These are phyloP conservation scores for Chalcis sispes DNA, from an alignment of 2,888 invertebrate species.

Conservation along the genomic window DNA sequence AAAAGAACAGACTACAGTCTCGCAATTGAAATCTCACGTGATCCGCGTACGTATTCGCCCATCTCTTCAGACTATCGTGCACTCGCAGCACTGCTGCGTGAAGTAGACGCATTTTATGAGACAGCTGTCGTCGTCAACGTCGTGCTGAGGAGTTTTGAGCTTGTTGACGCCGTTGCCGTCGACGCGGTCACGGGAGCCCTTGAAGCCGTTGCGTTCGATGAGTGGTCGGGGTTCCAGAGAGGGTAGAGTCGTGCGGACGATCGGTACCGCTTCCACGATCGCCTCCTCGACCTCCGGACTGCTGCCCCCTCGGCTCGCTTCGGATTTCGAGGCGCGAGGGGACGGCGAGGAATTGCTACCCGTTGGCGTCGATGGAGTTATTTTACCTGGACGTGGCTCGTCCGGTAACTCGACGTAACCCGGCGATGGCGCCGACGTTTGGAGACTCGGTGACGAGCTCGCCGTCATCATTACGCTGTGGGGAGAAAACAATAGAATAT, in stretches of 20 bases:
- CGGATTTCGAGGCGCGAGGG: slow-evolving; percentile 25
- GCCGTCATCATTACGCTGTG: slow-evolving; percentile 72
- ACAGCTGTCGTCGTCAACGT: slow-evolving; percentile 79
- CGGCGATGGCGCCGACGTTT: slow-evolving; percentile 64
- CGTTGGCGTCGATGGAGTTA: slow-evolving; percentile 60
- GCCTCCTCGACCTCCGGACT: slow-evolving; percentile 58
- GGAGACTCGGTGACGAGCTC: slow-evolving; percentile 67
- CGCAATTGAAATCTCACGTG: too few relatives aligned
- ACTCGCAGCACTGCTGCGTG: slow-evolving; percentile 82
- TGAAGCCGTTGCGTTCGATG: slow-evolving; percentile 67
- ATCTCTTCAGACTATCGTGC: slow-evolving; percentile 77
- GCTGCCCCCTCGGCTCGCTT: slow-evolving; percentile 32
- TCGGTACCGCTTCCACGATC: slow-evolving; percentile 68
- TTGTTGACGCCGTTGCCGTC: slow-evolving; percentile 41
- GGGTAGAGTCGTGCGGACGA: slow-evolving; percentile 64
- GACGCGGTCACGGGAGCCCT: slow-evolving; percentile 57
- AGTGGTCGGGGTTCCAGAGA: slow-evolving; percentile 67
- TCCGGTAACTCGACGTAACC: slow-evolving; percentile 68
- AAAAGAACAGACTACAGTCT: too few relatives aligned
- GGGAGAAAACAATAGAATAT: slow-evolving; percentile 35
- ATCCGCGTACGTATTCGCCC: too few relatives aligned
- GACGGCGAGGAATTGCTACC: slow-evolving; percentile 47
- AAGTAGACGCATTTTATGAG: slow-evolving; percentile 81
- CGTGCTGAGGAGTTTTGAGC: slow-evolving; percentile 67
- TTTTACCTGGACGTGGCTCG: slow-evolving; percentile 65